Evolutionary conservation across 2,797 vertebrate genomes (phyloP), one percentile per base, ranked within the genome.

Genomic region (Sebastes minor): DNA sequence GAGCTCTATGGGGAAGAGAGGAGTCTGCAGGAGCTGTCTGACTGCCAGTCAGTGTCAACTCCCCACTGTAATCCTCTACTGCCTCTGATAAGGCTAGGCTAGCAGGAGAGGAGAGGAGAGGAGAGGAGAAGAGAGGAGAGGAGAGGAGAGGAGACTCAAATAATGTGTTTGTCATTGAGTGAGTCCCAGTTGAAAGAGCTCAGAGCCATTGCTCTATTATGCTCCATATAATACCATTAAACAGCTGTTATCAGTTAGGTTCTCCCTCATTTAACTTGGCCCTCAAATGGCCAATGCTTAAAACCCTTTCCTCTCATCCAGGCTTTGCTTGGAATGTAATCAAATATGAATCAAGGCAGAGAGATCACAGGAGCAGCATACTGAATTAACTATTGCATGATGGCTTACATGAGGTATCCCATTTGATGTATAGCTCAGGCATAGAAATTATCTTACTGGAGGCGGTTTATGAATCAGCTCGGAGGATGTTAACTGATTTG

Each of bases 1-100:
- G n/a, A 88, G 83, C 85, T 85, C 82, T 82, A 35, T 71, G 67
- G 87, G 87, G 82, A 79, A 81, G 71, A 85, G 83, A 82, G 20
- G 81, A 90, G 91, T 86, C 87, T 91, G 74, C 84, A 89, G 77
- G 80, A 91, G 83, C 83, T 86, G 90, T 89, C 89, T 82, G 84
- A 80, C 88, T 90, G 92, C 86, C 89, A 90, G 84, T 91, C 89
- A 89, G 78, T 86, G 88, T 93, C 88, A 91, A 80, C 87, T 86
- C 79, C 73, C 83, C 78, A 79, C 92, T 88, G 84, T 92, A 91
- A 93, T 92, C 93, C 91, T 84, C 84, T 35, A 83, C 84, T 72
- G 78, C 66, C 80, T 89, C 79, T 33, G 79, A 92, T 91, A 89
- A 85, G 79, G 71, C 82, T 69, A 77, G 81, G 55, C 14, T 42